Percentiles rank a stretch among this genome's conserved stretches.
These are phyloP conservation scores for Arctia plantaginis DNA, from an alignment of 2,888 invertebrate genomes.

Conservation along the genomic window DNA sequence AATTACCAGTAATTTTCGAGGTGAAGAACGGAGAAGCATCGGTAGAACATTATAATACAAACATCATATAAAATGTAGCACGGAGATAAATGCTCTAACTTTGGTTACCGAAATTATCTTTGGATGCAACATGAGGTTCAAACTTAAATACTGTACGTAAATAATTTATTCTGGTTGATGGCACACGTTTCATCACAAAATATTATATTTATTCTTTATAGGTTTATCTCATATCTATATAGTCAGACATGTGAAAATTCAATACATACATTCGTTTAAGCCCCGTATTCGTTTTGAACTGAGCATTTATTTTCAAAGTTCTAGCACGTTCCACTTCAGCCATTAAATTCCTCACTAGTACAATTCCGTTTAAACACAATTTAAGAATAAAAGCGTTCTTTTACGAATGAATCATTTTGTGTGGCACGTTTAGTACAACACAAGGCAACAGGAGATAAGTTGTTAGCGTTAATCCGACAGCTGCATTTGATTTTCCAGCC, in stretches of 20 bases:
- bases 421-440: conserved; percentile 51
- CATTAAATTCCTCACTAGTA: conserved; percentile 35
- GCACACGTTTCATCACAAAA: conserved; percentile 57
- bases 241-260: conserved; percentile 38
- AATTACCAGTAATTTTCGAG: background rate
- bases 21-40: background rate
- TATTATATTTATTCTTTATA: conserved; percentile 22
- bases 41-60: conserved; percentile 8
- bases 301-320: conserved; percentile 48
- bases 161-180: conserved; percentile 44
- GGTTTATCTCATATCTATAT: conserved; percentile 24
- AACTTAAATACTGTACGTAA: conserved; percentile 41
- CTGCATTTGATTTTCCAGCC: conserved; percentile 72
- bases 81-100: conserved; percentile 49
- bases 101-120: conserved; percentile 61
- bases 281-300: conserved; percentile 30
- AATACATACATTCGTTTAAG: conserved; percentile 39
- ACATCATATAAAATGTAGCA: conserved; percentile 24
- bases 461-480: conserved; percentile 48
- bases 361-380: conserved; percentile 27
- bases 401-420: conserved; percentile 42
- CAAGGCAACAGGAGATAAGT: conserved; percentile 53
- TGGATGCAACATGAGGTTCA: conserved; percentile 59
- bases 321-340: conserved; percentile 45
- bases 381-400: conserved; percentile 31